Evolutionary conservation across 2,113 vertebrate species (phyloP).

Genomic region (Heterocephalus glaber): DNA sequence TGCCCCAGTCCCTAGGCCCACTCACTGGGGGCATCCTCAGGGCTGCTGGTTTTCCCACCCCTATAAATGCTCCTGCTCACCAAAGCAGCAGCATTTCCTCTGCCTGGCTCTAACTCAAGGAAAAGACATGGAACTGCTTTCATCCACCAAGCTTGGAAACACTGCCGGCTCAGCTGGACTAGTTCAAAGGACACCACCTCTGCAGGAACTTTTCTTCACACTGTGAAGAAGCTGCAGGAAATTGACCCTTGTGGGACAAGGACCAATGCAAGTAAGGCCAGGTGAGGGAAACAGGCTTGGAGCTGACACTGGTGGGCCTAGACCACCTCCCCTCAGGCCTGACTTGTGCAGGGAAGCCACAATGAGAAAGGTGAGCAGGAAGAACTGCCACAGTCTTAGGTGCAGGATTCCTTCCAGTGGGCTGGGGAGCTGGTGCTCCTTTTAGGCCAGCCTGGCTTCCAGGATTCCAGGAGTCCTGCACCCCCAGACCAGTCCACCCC

Average conservation of each 20-base stretch:
- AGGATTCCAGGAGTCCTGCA: not conserved
- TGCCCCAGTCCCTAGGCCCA: not conserved
- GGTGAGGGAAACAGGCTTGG: not conserved
- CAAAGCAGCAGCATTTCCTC: not conserved
- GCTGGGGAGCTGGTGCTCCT: not conserved
- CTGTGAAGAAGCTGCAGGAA: not conserved
- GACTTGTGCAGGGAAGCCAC: not conserved
- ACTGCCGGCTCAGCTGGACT: not conserved
- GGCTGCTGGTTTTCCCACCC: not conserved
- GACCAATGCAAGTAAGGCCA: not conserved
- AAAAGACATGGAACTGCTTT: not conserved
- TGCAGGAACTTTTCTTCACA: not conserved
- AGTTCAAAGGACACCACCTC: not conserved
- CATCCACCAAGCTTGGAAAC: not conserved
- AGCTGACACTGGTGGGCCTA: not conserved
- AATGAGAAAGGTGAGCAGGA: not conserved
- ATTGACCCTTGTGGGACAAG: not conserved
- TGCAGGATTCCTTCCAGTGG: not conserved
- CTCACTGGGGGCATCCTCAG: not conserved
- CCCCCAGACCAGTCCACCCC: not conserved
- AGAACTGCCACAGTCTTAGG: not conserved
- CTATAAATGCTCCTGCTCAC: not conserved
- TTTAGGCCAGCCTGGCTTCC: not conserved
- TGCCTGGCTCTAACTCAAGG: rapidly evolving
- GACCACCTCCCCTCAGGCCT: not conserved